Base-by-base conservation (phyloP, 2,797 vertebrate species). In the Fringilla coelebs region DNA sequence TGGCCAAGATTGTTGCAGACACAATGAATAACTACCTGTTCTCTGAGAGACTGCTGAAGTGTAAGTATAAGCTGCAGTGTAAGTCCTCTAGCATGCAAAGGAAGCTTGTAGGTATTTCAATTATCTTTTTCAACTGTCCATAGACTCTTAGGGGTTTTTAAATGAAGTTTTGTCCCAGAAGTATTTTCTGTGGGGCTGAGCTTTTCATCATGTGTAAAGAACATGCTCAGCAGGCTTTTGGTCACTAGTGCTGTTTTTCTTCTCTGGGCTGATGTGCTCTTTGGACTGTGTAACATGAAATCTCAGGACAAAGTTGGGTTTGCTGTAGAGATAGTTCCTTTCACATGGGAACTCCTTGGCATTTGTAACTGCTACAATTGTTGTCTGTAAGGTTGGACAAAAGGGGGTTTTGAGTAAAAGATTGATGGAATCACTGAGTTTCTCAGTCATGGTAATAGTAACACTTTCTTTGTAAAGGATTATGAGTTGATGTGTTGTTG, bases 11-110 rank as follows among this genome's bases (percentile, higher is more conserved):
- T 10, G 99, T 99, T 21, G 99, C 99, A 14, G 98, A 99, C 81
- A 99, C 99, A 2, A 99, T 99, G 99, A 98, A 99, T 97, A 99
- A 99, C 93, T 99, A 99, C 88, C 98, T 99, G 11, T 99, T 99
- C 96, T 98, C 98, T 61, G 99, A 99, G 97, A 98, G 98, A 45
- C 97, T 99, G 46, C 97, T 99, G 10, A 98, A 99, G 93, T 99
- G 99, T 99, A 88, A 98, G 99, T 98, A 70, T 13, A 3, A 51
- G 5, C 26, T 36, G 25, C 49, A 62, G 6, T 51, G 7, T 24
- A 13, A 40, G 3, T 48, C 9, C 7, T 61, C 29, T 18, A 7
- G 43, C 0, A 0, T 14, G 24, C 17, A 20, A 32, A 55, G 8
- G 26, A 45, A 55, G 31, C 10, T 16, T 7, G 6, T 5, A 6